Percentiles rank a stretch among this genome's conserved stretches.
Conservation (phyloP, 2,888 invertebrate genomes). For the Mesoligia furuncula region DNA sequence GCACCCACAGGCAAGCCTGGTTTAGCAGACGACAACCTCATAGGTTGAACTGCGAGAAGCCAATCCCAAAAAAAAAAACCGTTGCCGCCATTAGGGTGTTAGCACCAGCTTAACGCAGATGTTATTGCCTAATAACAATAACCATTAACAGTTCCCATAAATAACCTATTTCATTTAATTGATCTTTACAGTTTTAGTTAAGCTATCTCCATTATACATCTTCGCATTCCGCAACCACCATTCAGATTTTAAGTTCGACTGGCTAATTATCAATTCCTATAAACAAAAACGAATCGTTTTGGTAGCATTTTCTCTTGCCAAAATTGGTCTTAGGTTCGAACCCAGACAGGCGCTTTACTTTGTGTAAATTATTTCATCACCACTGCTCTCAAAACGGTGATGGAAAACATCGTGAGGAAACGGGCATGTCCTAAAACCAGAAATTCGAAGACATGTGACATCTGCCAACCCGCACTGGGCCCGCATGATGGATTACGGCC, state of each 20-base stretch:
- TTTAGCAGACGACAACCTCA: too few species aligned
- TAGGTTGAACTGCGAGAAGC: too few species aligned
- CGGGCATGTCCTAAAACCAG: too few species aligned
- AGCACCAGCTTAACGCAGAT: constrained; percentile 19
- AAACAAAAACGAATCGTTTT: neutral
- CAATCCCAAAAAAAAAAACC: neutral
- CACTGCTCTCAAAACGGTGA: too few species aligned
- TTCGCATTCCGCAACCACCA: constrained; percentile 26
- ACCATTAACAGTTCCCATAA: constrained; percentile 27
- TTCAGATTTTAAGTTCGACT: constrained; percentile 15
- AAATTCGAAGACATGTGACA: too few species aligned
- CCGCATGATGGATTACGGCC: too few species aligned
- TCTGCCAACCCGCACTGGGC: too few species aligned
- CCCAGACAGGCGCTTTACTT: too few species aligned
- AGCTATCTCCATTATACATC: constrained; percentile 11
- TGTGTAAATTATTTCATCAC: too few species aligned
- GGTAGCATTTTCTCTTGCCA: neutral
- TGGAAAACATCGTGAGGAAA: too few species aligned
- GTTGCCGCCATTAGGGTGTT: constrained; percentile 11
- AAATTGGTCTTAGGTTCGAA: too few species aligned
- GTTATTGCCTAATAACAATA: constrained; percentile 32
- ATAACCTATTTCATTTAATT: constrained; percentile 47
- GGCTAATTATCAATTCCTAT: neutral
- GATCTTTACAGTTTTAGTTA: constrained; percentile 33
- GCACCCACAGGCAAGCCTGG: too few species aligned